Percentiles rank a stretch among this genome's conserved stretches.
These are phyloP conservation scores for Pristiophorus japonicus DNA, from an alignment of 2,113 vertebrate genomes.

Conservation along the genomic window DNA sequence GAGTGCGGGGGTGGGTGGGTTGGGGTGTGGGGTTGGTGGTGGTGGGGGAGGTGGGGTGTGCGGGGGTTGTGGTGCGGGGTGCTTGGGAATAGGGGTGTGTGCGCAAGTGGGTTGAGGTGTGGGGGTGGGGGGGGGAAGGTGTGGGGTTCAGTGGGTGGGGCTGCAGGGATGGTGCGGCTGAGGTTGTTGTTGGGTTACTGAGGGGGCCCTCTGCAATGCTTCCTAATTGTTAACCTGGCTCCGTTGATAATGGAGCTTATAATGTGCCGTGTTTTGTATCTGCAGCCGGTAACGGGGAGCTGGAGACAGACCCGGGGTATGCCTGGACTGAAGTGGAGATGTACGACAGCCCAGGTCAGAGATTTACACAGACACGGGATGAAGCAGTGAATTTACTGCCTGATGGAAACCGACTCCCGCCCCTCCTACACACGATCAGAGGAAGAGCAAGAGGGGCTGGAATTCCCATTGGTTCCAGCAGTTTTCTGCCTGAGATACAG, in stretches of 20 bases:
- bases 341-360: conserved; percentile 56
- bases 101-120: no score
- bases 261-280: conserved; percentile 40
- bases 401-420: not conserved
- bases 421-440: not conserved
- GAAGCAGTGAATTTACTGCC: not conserved
- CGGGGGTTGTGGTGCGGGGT: no score
- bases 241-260: not conserved
- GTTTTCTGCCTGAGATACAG: not conserved
- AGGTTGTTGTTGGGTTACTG: no score
- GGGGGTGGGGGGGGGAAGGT: no score
- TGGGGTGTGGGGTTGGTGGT: no score
- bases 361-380: not conserved
- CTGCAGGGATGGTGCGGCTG: no score
- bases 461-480: not conserved
- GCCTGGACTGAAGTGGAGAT: conserved; percentile 54
- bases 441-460: not conserved
- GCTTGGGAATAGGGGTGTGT: no score
- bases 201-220: not conserved
- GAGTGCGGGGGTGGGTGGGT: no score
- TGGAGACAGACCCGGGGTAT: conserved; percentile 57
- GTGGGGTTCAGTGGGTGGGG: no score
- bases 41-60: no score
- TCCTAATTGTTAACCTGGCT: not conserved
- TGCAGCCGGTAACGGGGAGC: conserved; percentile 57